Percentiles rank a stretch among this genome's conserved stretches.
Conservation (phyloP, 2,797 vertebrate genomes). For the Gephyroberyx darwinii region DNA sequence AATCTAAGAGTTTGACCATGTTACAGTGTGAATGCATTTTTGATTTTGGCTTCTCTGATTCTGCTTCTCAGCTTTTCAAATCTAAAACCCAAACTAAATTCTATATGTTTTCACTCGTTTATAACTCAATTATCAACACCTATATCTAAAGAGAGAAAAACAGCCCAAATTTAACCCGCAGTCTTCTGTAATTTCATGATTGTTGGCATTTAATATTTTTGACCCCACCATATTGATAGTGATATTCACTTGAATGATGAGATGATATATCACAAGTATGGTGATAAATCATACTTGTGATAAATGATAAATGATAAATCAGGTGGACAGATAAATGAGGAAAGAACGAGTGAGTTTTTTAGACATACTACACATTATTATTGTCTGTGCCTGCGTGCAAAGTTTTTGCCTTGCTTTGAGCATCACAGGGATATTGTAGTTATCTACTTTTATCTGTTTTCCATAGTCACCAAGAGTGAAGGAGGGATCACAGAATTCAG, state of each 20-base stretch:
- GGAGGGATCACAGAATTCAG: constrained; percentile 89
- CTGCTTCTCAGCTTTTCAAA: constrained; percentile 49
- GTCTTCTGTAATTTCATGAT: not conserved
- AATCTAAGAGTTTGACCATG: constrained; percentile 6
- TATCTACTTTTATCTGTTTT: constrained; percentile 34
- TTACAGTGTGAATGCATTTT: constrained; percentile 30
- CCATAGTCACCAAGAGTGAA: constrained; percentile 96
- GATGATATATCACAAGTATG: not conserved
- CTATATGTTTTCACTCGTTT: constrained; percentile 60
- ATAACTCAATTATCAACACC: constrained; percentile 24
- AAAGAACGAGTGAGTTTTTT: constrained; percentile 55
- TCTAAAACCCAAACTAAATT: constrained; percentile 19
- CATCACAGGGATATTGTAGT: not conserved
- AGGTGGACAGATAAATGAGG: constrained; percentile 19
- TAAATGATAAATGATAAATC: not conserved
- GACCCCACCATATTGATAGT: not conserved
- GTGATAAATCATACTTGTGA: too few species aligned
- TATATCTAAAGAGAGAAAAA: not conserved
- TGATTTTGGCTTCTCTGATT: constrained; percentile 17
- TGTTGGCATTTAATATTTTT: not conserved
- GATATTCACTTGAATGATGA: constrained; percentile 1
- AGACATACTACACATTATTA: constrained; percentile 34
- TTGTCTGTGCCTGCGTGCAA: constrained; percentile 40
- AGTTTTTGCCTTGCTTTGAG: constrained; percentile 33
- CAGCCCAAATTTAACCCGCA: not conserved